Conservation (phyloP, 2,888 invertebrate genomes). For the Plebejus melissa region DNA sequence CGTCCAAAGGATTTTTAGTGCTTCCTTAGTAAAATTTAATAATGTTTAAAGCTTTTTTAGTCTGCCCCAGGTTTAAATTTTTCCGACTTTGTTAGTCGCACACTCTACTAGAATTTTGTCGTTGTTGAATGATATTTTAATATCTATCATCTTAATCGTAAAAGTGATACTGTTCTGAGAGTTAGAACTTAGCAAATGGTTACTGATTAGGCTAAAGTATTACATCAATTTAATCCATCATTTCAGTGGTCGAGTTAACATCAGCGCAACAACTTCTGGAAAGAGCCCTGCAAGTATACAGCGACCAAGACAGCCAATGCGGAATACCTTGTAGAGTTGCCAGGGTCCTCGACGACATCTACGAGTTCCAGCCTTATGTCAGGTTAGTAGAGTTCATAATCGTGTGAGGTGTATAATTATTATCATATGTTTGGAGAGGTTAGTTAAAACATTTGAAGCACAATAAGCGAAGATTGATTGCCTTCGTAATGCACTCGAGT, state of each 20-base stretch:
- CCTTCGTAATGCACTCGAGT: not conserved
- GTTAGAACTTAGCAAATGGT: too few relatives aligned
- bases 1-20: too few relatives aligned
- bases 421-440: not conserved
- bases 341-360: conserved; percentile 68
- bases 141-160: too few relatives aligned
- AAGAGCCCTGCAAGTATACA: conserved; percentile 65
- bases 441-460: not conserved
- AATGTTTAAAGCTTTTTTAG: too few relatives aligned
- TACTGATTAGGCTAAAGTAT: too few relatives aligned
- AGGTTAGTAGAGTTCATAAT: conserved; percentile 49
- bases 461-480: conserved; percentile 7
- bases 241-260: conserved; percentile 62
- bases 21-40: too few relatives aligned
- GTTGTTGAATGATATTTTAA: too few relatives aligned
- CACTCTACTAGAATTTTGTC: too few relatives aligned
- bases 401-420: conserved; percentile 28
- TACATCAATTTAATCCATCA: not conserved
- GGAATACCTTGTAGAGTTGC: conserved; percentile 69
- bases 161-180: too few relatives aligned
- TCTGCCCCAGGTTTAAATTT: too few relatives aligned
- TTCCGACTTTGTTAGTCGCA: too few relatives aligned
- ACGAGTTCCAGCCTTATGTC: conserved; percentile 72
- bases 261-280: conserved; percentile 69
- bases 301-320: conserved; percentile 46